These are phyloP conservation scores for Stylophora pistillata DNA, from an alignment of 64 coral and sea anemone genomes.

Conservation along the genomic window DNA sequence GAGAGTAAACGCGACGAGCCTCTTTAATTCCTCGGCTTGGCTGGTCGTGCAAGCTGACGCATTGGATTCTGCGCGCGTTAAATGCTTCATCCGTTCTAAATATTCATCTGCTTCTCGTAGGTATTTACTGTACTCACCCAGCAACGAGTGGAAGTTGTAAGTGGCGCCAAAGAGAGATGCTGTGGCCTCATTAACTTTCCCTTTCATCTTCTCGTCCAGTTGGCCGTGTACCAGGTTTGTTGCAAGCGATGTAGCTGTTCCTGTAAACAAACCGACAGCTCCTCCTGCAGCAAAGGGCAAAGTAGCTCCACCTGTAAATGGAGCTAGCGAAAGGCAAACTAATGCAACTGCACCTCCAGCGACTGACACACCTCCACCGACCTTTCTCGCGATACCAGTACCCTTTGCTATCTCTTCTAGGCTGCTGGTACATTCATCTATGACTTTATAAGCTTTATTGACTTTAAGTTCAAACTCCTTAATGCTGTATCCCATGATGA, in stretches of 20 bases:
- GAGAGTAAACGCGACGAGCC: neutral
- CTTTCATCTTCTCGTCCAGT: neutral
- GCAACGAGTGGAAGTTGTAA: neutral
- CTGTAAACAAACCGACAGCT: neutral
- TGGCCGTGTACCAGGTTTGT: neutral
- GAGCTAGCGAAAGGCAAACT: constrained; percentile 1
- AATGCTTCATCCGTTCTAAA: neutral
- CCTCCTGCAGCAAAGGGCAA: neutral
- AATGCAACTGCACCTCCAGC: neutral
- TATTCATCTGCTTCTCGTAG: neutral
- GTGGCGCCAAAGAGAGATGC: constrained; percentile 6
- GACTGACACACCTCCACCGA: constrained; percentile 18
- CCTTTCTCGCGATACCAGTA: constrained; percentile 13
- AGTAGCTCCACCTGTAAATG: constrained; percentile 16
- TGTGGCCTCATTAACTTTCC: constrained; percentile 14
- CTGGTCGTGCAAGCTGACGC: neutral
- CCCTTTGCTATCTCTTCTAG: neutral
- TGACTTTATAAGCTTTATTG: neutral
- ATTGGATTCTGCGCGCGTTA: neutral
- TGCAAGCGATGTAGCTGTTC: neutral
- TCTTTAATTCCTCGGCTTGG: neutral
- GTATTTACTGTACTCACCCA: neutral
- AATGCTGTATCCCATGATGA: constrained; percentile 36
- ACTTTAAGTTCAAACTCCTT: neutral
- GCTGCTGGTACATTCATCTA: constrained; percentile 18